Evolutionary conservation across 2,888 invertebrate genomes (phyloP).

Genomic region (Microplitis manilae): DNA sequence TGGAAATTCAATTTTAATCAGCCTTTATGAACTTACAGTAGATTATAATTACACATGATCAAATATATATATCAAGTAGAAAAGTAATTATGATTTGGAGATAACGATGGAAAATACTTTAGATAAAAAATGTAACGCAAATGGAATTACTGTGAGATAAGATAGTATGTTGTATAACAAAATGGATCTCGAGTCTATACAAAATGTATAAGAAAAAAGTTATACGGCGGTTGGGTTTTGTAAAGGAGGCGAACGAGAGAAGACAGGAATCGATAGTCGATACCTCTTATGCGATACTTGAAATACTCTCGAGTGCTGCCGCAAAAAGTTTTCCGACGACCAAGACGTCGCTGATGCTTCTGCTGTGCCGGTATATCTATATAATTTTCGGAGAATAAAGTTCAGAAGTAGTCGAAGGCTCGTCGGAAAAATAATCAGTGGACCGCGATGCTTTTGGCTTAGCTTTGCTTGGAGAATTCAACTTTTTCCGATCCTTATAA

Average conservation of each 20-base stretch:
- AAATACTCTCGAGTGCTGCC: slow-evolving; percentile 28
- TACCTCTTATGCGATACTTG: slow-evolving; percentile 32
- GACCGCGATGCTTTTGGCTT: slow-evolving; percentile 53
- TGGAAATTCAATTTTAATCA: slow-evolving; percentile 1
- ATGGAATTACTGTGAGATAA: too few relatives aligned
- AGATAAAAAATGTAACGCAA: slow-evolving; percentile 14
- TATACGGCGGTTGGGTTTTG: slow-evolving; percentile 11
- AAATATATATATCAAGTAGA: neutral
- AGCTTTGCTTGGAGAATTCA: slow-evolving; percentile 34
- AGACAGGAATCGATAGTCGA: slow-evolving; percentile 34
- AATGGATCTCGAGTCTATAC: neutral
- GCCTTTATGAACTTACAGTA: neutral
- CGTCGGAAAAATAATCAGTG: slow-evolving; percentile 57
- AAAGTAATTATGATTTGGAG: neutral
- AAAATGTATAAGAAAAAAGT: slow-evolving; percentile 13
- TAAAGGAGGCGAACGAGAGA: slow-evolving; percentile 23
- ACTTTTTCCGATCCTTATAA: slow-evolving; percentile 42
- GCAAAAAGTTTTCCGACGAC: neutral
- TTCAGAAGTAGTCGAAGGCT: slow-evolving; percentile 39
- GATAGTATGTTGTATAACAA: too few relatives aligned
- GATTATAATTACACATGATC: neutral
- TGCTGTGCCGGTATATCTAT: neutral
- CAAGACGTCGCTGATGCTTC: neutral
- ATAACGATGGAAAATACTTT: neutral
- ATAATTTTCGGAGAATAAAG: slow-evolving; percentile 36